Evolutionary conservation across 2,888 invertebrate species (phyloP).

Genomic region (Ceramica pisi): DNA sequence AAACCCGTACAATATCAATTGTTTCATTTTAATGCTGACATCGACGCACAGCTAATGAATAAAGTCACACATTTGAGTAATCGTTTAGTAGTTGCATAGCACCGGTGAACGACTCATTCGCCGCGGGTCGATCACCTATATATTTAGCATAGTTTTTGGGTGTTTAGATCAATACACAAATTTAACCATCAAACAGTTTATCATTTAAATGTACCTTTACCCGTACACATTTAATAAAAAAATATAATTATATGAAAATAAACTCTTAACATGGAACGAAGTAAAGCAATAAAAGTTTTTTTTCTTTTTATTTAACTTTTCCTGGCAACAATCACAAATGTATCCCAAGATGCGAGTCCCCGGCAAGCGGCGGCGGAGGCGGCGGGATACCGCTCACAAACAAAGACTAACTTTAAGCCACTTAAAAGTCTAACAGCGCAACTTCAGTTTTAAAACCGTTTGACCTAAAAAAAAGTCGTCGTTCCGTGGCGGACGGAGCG

Average conservation of each 20-base stretch:
- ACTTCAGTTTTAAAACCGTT: conserved; percentile 78
- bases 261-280: conserved; percentile 30
- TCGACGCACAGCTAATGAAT: too few relatives aligned
- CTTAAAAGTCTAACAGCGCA: conserved; percentile 77
- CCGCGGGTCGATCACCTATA: too few relatives aligned
- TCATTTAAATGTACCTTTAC: too few relatives aligned
- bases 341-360: conserved; percentile 52
- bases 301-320: conserved; percentile 42
- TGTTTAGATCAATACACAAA: too few relatives aligned
- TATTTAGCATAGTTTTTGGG: too few relatives aligned
- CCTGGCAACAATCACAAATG: conserved; percentile 49
- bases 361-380: conserved; percentile 41
- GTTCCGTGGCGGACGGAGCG: conserved; percentile 12
- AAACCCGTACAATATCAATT: too few relatives aligned
- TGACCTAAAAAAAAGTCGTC: conserved; percentile 71
- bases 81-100: too few relatives aligned
- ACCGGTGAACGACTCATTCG: too few relatives aligned
- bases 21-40: too few relatives aligned
- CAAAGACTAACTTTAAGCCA: conserved; percentile 76
- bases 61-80: too few relatives aligned
- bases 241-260: not conserved
- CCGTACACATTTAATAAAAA: too few relatives aligned
- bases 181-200: too few relatives aligned
- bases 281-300: conserved; percentile 54
- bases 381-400: conserved; percentile 63